A percentile compares a stretch with the other conserved stretches of the same genome.
Conservation (phyloP, 2,113 vertebrate species). For the Pica pica region DNA sequence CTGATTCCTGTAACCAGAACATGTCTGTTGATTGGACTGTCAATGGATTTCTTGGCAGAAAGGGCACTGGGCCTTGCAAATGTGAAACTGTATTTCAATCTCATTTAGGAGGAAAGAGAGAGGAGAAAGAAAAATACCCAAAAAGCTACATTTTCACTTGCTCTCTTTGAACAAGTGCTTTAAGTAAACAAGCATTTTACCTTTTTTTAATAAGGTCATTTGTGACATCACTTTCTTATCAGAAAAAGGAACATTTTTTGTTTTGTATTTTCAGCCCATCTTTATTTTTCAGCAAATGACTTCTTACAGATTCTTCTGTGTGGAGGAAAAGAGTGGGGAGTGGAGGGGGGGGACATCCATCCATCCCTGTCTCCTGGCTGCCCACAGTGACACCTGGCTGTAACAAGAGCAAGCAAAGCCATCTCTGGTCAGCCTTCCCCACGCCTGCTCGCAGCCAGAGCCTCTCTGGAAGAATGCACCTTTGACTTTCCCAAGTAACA, state of each 20-base stretch:
- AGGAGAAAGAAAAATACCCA: conserved; percentile 42
- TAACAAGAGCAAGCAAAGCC: neutral
- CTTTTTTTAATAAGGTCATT: conserved; percentile 73
- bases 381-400: conserved; percentile 38
- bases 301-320: neutral
- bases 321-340: neutral
- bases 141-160: conserved; percentile 45
- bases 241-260: conserved; percentile 31
- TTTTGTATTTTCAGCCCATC: conserved; percentile 29
- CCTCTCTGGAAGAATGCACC: conserved; percentile 56
- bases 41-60: conserved; percentile 71
- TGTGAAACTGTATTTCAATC: conserved; percentile 69
- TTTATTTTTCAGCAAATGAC: neutral
- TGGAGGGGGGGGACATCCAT: neutral
- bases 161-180: conserved; percentile 54
- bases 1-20: conserved; percentile 65
- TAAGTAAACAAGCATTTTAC: conserved; percentile 64
- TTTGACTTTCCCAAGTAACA: conserved; percentile 70
- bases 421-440: neutral
- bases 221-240: conserved; percentile 60
- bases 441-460: neutral
- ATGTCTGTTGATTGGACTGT: conserved; percentile 68
- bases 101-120: conserved; percentile 60
- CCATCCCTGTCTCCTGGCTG: neutral
- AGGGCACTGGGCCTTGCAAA: conserved; percentile 66